Percentiles rank a stretch among this genome's conserved stretches.
Evolutionary conservation across 2,888 invertebrate genomes (phyloP).

Genomic region (Acronicta leporina): DNA sequence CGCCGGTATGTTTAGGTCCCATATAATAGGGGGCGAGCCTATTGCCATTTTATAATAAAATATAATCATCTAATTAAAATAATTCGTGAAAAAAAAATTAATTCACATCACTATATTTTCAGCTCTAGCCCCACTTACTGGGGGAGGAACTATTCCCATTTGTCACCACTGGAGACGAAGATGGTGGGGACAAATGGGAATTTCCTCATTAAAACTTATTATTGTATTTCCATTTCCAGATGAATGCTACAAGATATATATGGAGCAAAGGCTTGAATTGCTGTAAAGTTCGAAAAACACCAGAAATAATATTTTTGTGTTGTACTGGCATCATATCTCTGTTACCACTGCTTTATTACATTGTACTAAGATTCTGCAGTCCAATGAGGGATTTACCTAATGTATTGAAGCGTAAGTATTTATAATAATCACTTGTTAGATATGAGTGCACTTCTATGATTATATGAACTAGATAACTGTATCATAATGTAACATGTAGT

Average conservation of each 20-base stretch:
- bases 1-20: too few species aligned
- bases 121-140: too few species aligned
- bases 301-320: conserved; percentile 88
- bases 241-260: conserved; percentile 90
- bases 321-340: conserved; percentile 85
- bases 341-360: conserved; percentile 89
- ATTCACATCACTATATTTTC: too few species aligned
- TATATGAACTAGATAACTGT: neutral
- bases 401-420: conserved; percentile 81
- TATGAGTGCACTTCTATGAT: neutral
- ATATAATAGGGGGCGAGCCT: too few species aligned
- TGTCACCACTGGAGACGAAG: too few species aligned
- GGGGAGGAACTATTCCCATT: too few species aligned
- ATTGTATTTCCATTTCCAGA: conserved; percentile 76
- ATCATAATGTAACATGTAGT: neutral
- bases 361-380: conserved; percentile 85
- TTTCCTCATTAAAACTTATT: too few species aligned
- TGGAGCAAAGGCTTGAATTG: conserved; percentile 90
- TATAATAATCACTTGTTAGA: neutral
- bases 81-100: too few species aligned
- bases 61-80: too few species aligned
- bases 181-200: too few species aligned
- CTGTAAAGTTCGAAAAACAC: conserved; percentile 86
- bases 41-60: too few species aligned
- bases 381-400: conserved; percentile 83